Base-by-base conservation (phyloP, 2,888 invertebrate genomes). In the Octonoba sinensis region DNA sequence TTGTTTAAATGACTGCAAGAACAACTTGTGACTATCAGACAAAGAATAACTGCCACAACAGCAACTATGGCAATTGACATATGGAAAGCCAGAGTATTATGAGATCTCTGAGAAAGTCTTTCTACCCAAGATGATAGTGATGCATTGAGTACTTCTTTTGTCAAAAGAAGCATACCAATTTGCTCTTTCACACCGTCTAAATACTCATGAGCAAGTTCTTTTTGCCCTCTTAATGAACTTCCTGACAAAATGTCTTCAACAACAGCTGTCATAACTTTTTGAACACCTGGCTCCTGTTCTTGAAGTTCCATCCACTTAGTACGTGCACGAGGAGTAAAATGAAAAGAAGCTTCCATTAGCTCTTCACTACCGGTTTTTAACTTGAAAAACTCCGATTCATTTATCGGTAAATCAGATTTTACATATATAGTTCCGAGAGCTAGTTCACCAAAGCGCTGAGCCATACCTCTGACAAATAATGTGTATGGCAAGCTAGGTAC, bases 401-500 rank as follows among this genome's bases (percentile, higher is more conserved):
- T 81, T n/a, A 84, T 64, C 11, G 84, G 76, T 20, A 84, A 69
- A 22, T 84, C 84, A 3, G 84, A 84, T 64, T 84, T 84, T 12
- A 85, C 83, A 57, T 84, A 85, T 20, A 85, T 76, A 0, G 85
- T 85, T 13, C 85, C 85, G 16, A 85, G 78, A 15, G 85, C 83
- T 24, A 85, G 46, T 65, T 85, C 85, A 20, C 81, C 83, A 60
- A 85, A 85, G 24, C 85, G 66, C 24, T 84, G 84, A 3, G 83
- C 72, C 85, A 85, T 85, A 56, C 85, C 85, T 70, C 84, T 79
- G 8, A 85, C 76, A 65, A 85, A 85, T n/a, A 85, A 54, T 18
- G 83, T 77, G 62, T 85, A 85, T 16, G 85, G 82, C 18, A 84
- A 74, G 57, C 71, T 84, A 11, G 84, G 83, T 12, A 84, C 73